phyloP scores from a whole-genome alignment of 2,113 vertebrate genomes.

The Nycticorax nycticorax region DNA sequence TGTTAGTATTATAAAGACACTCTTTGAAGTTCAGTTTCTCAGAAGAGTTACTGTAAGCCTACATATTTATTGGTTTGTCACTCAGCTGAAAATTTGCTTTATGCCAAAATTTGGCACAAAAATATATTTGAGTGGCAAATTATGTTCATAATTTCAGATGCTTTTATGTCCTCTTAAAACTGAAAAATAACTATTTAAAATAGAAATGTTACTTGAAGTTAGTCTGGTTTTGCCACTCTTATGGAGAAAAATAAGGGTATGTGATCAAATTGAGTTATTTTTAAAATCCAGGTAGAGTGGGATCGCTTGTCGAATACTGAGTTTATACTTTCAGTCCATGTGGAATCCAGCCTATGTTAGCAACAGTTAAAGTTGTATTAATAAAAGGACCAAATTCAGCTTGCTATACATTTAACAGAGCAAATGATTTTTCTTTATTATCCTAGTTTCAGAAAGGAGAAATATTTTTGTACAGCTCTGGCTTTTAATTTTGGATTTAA shows the following conservation, averaged over 20 bases:
- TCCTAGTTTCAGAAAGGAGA: neutral
- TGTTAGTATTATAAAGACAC: neutral
- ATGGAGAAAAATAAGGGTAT: neutral
- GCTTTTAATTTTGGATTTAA: constrained; percentile 13
- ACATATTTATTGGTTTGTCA: constrained; percentile 33
- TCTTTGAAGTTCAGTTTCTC: neutral
- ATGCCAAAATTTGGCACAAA: constrained; percentile 34
- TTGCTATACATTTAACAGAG: neutral
- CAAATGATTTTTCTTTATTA: neutral
- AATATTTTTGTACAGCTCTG: neutral
- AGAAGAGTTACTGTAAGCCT: neutral
- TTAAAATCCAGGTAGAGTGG: neutral
- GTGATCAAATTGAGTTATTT: neutral
- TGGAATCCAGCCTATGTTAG: neutral
- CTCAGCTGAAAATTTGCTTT: constrained; percentile 28
- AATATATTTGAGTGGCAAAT: neutral
- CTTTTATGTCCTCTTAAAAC: constrained; percentile 24
- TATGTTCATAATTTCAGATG: constrained; percentile 4
- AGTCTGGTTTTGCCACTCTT: neutral
- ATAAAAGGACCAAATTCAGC: neutral
- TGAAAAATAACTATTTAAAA: constrained; percentile 19
- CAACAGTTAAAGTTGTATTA: neutral
- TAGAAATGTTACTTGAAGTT: neutral
- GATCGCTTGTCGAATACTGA: neutral
- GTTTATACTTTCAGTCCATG: neutral